Evolutionary conservation across 1,140 invertebrate genomes (phyloP).

Genomic region (Araneus ventricosus): DNA sequence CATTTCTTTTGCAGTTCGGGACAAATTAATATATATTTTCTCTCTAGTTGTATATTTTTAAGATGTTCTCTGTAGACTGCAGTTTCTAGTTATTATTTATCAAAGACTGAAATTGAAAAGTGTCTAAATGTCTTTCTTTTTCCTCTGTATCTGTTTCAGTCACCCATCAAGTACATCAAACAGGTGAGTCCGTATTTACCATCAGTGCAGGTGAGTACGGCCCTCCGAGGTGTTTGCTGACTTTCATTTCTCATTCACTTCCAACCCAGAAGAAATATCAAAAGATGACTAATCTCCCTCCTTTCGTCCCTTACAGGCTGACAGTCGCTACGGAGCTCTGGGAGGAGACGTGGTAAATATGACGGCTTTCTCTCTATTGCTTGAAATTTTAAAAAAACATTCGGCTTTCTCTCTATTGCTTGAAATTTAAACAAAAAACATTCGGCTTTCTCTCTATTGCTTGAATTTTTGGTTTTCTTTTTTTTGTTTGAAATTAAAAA

Average conservation of each 20-base stretch:
- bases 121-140: conserved; percentile 33
- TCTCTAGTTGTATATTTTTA: too few species aligned
- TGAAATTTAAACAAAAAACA: too few species aligned
- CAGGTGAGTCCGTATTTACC: conserved; percentile 78
- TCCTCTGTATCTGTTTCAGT: conserved; percentile 56
- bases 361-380: background rate
- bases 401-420: too few species aligned
- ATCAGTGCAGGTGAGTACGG: conserved; percentile 29
- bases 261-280: background rate
- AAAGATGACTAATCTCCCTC: conserved; percentile 7
- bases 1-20: too few species aligned
- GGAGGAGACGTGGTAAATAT: conserved; percentile 63
- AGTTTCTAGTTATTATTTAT: too few species aligned
- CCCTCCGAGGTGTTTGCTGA: background rate
- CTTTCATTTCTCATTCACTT: background rate
- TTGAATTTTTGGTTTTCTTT: too few species aligned
- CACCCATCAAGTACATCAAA: conserved; percentile 70
- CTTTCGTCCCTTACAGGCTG: conserved; percentile 52
- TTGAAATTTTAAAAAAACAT: too few species aligned
- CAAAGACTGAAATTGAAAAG: background rate
- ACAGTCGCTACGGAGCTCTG: conserved; percentile 61
- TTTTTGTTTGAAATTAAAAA: too few species aligned
- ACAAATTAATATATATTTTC: too few species aligned
- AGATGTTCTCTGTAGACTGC: too few species aligned
- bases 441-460: too few species aligned